Base-by-base conservation (phyloP, 1,140 invertebrate species). In the Sogatella furcifera region DNA sequence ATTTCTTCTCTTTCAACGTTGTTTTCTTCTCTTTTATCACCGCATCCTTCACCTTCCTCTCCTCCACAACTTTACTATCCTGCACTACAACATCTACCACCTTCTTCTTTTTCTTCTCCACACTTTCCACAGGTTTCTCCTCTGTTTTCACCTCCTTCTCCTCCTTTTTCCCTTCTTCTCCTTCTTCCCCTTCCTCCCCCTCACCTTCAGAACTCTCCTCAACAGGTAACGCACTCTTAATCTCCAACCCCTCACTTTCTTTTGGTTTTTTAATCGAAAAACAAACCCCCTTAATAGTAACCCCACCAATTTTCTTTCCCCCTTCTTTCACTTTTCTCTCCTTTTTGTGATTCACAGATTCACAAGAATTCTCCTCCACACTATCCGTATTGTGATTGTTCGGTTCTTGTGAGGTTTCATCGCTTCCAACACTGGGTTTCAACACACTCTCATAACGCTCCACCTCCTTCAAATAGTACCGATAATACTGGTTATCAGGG, bases 251-350 rank as follows among this genome's bases (percentile, higher is more conserved):
- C 62, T 88, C 85, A 0, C 81, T 80, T 59, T 87, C 85, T 71
- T 90, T 89, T 0, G 83, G 80, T 64, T 88, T 85, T 69, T 89
- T 89, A 24, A 91, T 89, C 0, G 88, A 90, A 69, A 90, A 91
- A 57, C 84, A 85, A 5, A 90, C 86, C 0, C 86, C 49, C 58
- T 63, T 65, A 15, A 28, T 6, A 1, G 11, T 13, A 38, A 4
- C 11, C 34, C 3, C 9, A 66, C 53, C 64, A 55, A n/a, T 65
- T 61, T 38, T 59, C 60, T 46, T 65, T 58, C 46, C 64, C 64
- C 24, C 44, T 15, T 58, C 60, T 67, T 0, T 60, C 60, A 31
- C 68, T 71, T 74, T 76, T 76, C 49, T 8, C 9, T 38, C 34
- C 34, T 38, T 38, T 13, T 38, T n/a, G n/a, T n/a, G n/a, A n/a